Base-by-base conservation (phyloP, 2,113 vertebrate genomes). In the Aythya baeri region DNA sequence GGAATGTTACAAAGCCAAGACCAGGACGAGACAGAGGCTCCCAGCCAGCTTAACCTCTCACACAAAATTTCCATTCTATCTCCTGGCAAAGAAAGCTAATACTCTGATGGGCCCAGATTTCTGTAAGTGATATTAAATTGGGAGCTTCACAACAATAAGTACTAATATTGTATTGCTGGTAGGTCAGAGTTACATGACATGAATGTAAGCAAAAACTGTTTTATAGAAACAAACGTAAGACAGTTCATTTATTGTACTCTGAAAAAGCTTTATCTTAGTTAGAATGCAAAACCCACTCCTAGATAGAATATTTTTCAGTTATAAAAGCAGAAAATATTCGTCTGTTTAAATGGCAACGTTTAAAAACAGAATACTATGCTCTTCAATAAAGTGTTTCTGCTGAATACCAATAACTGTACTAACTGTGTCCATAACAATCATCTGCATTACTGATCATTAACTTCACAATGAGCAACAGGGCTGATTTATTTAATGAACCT, bases 401-500 rank as follows among this genome's bases (percentile, higher is more conserved):
- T 77, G 89, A 77, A 94, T 90, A 77, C 36, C 61, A 96, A 68
- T 72, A 89, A 26, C 75, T 92, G 52, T 85, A 86, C 86, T 96
- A 81, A 91, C 77, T 31, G 3, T 91, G 94, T 93, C 81, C 70
- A 49, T 59, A 94, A 68, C 80, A 97, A 94, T 97, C 93, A 94
- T 91, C 88, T 92, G 54, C 89, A 95, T 89, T 97, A 91, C 95
- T 95, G 95, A 95, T 94, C 94, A 96, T 98, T 97, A 98, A 96
- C 94, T 97, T 96, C 86, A 95, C 77, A 94, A 91, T 86, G 59
- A 96, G 89, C 93, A 97, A 95, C 84, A 87, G 16, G 65, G 63
- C 83, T 97, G 95, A 97, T 97, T 97, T 96, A 96, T 97, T 97
- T 98, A 97, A 97, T 95, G 93, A 97, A 96, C 38, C 85, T 91